phyloP scores from a whole-genome alignment of 2,888 invertebrate genomes.

The Pecten maximus region DNA sequence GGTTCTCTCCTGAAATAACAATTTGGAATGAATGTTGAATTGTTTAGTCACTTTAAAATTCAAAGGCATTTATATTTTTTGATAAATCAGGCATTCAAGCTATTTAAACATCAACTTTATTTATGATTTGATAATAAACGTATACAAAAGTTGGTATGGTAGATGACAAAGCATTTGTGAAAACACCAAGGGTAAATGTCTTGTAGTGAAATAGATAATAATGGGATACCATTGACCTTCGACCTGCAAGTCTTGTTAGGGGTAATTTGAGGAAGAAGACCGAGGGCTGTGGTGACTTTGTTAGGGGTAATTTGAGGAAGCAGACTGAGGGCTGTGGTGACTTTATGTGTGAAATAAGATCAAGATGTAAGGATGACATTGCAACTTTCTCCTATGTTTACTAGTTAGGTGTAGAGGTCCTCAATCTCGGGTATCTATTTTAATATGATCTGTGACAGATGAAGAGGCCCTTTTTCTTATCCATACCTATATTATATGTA shows the following conservation, averaged over 20 bases:
- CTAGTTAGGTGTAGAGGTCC: background rate
- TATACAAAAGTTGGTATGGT: background rate
- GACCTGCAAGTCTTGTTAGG: background rate
- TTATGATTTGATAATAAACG: background rate
- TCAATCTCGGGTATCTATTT: background rate
- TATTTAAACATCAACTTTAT: background rate
- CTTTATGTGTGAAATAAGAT: background rate
- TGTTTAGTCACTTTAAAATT: background rate
- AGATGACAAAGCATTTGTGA: background rate
- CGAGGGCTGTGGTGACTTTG: background rate
- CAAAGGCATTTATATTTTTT: background rate
- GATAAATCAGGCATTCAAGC: background rate
- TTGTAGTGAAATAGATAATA: background rate
- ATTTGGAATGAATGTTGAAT: background rate
- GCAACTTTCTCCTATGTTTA: background rate
- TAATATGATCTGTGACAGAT: background rate
- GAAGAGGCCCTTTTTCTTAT: background rate
- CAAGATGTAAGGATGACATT: background rate
- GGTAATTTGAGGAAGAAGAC: background rate
- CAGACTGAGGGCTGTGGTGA: background rate
- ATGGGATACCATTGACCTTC: background rate
- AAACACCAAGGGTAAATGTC: background rate
- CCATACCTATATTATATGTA: background rate
- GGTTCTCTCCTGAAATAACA: background rate
- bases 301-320: constrained; percentile 10